Base-by-base conservation (phyloP, 2,888 invertebrate genomes). In the Apotomis turbidana region DNA sequence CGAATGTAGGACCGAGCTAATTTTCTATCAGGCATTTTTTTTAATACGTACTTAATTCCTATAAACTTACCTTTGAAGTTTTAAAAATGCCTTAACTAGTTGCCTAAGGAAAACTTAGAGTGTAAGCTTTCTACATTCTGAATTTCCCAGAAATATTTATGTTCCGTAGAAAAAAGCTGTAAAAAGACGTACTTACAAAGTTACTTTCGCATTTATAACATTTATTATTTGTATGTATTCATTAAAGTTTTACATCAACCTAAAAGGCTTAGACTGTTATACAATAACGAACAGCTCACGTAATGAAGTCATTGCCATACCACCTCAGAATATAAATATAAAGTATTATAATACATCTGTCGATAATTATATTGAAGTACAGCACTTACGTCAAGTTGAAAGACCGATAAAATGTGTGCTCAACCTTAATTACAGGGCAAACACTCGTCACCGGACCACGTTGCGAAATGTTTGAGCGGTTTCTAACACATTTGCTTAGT, bases 341-440 rank as follows among this genome's bases (percentile, higher is more conserved):
- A 46, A 61, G 44, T 58, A 51, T 58, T 36, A 54, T 70, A 66
- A 66, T 51, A 41, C 60, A 51, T 60, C 68, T 68, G 57, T 62
- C 57, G 63, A 63, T 70, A 64, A 74, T 66, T 67, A 70, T 61
- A 70, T 68, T 62, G 74, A 76, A 78, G 76, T 75, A 81, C 74
- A 64, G 76, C 76, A 78, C 81, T 83, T 80, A 82, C 80, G 80
- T 80, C 74, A 84, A 86, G 90, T 90, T 90, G 88, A 89, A 88
- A 86, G 87, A 89, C 89, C 87, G 86, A 85, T 85, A 82, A 84
- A 83, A 83, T 90, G 87, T 91, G 87, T 90, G 81, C 76, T 76
- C 88, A 89, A 83, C 91, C 91, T 89, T 91, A 91, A 91, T 91
- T 90, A 87, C 82, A 77, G 76, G 78, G 82, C 88, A 91, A 91